Evolutionary conservation across 1,140 invertebrate species (phyloP).

Genomic region (Octopus sinensis): DNA sequence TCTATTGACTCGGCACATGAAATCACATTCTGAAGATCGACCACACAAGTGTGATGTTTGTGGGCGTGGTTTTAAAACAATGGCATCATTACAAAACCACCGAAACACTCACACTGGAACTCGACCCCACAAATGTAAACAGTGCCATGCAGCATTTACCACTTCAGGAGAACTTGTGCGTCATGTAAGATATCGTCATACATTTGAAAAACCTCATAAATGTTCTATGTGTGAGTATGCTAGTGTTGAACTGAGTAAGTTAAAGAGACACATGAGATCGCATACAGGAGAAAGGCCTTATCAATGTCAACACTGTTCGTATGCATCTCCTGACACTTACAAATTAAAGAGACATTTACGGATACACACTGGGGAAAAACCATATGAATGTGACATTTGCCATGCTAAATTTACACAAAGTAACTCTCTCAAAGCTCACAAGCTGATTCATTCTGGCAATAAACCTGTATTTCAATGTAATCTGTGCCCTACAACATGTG

Average conservation of each 20-base stretch:
- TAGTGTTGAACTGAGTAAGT: slow-evolving; percentile 87
- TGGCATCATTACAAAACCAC: slow-evolving; percentile 90
- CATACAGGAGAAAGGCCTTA: slow-evolving; percentile 73
- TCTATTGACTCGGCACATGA: slow-evolving; percentile 88
- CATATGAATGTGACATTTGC: slow-evolving; percentile 88
- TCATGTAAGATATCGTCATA: slow-evolving; percentile 81
- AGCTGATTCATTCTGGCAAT: slow-evolving; percentile 88
- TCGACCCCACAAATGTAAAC: slow-evolving; percentile 89
- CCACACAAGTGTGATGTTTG: slow-evolving; percentile 93
- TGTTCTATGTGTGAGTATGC: slow-evolving; percentile 93
- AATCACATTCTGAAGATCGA: slow-evolving; percentile 89
- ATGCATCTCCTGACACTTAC: slow-evolving; percentile 95
- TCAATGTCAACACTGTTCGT: slow-evolving; percentile 89
- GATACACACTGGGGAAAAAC: slow-evolving; percentile 90
- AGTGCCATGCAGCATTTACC: slow-evolving; percentile 87
- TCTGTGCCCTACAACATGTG: slow-evolving; percentile 92
- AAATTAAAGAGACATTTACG: slow-evolving; percentile 88
- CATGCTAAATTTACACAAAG: slow-evolving; percentile 84
- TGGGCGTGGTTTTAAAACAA: slow-evolving; percentile 90
- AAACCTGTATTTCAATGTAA: slow-evolving; percentile 95
- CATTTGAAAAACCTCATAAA: slow-evolving; percentile 92
- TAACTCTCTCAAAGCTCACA: slow-evolving; percentile 80
- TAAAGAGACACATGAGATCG: slow-evolving; percentile 88
- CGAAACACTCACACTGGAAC: slow-evolving; percentile 91
- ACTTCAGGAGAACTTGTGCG: slow-evolving; percentile 91